phyloP scores from a whole-genome alignment of 92 coral and sea anemone genomes.

The Phymanthus crucifer region DNA sequence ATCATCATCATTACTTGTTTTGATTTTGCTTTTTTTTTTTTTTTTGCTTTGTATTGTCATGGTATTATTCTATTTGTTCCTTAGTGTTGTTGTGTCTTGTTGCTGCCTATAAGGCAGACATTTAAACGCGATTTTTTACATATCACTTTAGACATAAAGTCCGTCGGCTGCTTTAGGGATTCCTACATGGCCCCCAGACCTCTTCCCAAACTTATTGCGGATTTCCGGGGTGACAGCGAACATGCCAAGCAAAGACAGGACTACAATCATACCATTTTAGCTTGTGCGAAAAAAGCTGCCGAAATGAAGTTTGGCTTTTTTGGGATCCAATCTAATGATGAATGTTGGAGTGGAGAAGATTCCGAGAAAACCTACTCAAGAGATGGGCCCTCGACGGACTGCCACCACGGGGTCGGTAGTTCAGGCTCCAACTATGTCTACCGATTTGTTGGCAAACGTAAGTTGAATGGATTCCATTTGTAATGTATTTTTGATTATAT shows the following conservation, averaged over 20 bases:
- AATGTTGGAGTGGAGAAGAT: conserved; percentile 80
- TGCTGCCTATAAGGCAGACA: neutral
- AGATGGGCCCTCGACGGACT: conserved; percentile 62
- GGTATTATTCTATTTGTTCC: too few species aligned
- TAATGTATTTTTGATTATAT: neutral
- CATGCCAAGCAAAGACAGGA: conserved; percentile 22
- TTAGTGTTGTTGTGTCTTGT: too few species aligned
- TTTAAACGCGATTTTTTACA: neutral
- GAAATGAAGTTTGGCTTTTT: conserved; percentile 48
- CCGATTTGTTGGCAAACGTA: conserved; percentile 60
- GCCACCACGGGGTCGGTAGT: conserved; percentile 67
- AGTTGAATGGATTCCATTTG: too few species aligned
- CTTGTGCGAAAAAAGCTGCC: conserved; percentile 73
- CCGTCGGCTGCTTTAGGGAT: conserved; percentile 87
- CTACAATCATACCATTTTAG: conserved; percentile 61
- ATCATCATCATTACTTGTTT: too few species aligned
- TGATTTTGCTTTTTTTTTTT: too few species aligned
- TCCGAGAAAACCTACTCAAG: conserved; percentile 62
- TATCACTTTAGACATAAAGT: conserved; percentile 5
- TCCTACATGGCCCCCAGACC: conserved; percentile 81
- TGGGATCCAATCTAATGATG: conserved; percentile 66
- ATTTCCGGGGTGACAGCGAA: conserved; percentile 66
- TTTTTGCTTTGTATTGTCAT: too few species aligned
- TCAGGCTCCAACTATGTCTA: conserved; percentile 74
- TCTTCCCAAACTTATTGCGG: conserved; percentile 77